Evolutionary conservation across 2,113 vertebrate species (phyloP).

Genomic region (Vulpes lagopus): DNA sequence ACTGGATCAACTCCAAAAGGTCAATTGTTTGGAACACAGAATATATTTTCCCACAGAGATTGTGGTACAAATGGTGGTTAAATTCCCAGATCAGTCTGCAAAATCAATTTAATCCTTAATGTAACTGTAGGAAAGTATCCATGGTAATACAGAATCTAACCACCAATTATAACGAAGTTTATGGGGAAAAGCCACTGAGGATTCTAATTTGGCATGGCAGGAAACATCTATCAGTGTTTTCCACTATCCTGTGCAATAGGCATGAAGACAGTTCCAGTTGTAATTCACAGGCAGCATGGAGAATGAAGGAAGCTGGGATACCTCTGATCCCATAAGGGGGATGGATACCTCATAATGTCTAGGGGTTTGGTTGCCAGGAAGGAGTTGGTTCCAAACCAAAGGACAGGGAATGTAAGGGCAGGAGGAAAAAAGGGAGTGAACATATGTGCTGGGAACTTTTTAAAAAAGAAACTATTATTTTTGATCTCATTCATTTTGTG

Average conservation of each 20-base stretch:
- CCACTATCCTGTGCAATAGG: slow-evolving; percentile 7
- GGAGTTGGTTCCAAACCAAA: slow-evolving; percentile 39
- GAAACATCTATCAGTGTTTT: slow-evolving; percentile 53
- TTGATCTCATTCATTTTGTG: slow-evolving; percentile 23
- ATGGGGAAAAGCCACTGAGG: slow-evolving; percentile 22
- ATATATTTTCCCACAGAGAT: slow-evolving; percentile 75
- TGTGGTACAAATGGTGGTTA: slow-evolving; percentile 62
- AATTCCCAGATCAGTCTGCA: slow-evolving; percentile 66
- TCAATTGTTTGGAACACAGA: slow-evolving; percentile 76
- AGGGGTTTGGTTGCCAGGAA: slow-evolving; percentile 27
- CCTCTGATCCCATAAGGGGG: background rate
- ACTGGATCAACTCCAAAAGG: slow-evolving; percentile 76
- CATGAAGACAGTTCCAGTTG: slow-evolving; percentile 16
- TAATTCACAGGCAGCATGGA: background rate
- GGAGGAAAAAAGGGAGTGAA: background rate
- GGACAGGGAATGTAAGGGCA: background rate
- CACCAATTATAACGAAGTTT: slow-evolving; percentile 60
- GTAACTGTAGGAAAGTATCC: slow-evolving; percentile 42
- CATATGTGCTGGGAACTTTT: background rate
- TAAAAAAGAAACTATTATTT: background rate
- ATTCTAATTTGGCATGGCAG: slow-evolving; percentile 51
- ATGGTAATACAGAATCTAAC: slow-evolving; percentile 51
- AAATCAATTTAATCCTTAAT: slow-evolving; percentile 75
- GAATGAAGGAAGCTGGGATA: background rate
- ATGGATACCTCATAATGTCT: background rate